Base-by-base conservation (phyloP, 2,797 vertebrate species). In the Sebastolobus alascanus region DNA sequence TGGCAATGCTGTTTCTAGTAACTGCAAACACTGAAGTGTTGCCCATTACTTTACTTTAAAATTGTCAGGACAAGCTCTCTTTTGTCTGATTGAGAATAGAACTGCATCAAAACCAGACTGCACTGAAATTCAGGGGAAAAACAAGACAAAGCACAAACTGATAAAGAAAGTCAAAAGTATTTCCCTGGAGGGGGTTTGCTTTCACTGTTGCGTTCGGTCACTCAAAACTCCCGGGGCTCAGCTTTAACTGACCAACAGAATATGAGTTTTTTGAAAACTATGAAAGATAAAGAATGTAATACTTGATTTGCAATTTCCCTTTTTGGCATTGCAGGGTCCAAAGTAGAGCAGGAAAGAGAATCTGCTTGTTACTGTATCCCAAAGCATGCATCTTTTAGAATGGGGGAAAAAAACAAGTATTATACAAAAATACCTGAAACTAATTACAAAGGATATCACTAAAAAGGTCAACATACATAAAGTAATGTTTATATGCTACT, bases 11-110 rank as follows among this genome's bases (percentile, higher is more conserved):
- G 43, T 63, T 73, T 83, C 14, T 6, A 38, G 37, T 40, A 27
- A 70, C 63, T 78, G 20, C 25, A 78, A 75, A 68, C n/a, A 27
- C 10, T 46, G 10, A 40, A 64, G 40, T 79, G 8, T 46, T 46
- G 16, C 43, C 43, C 43, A 46, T 46, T 0, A 46, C 43, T 46
- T 46, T 0, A 46, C 16, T 46, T 46, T 8, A 20, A 75, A 86
- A 85, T 9, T 76, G 22, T 25, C 71, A 77, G 82, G 52, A 68
- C 29, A 50, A 13, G 22, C 46, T 63, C 27, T 61, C 22, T 61
- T 20, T 55, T 40, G 22, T 72, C 8, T 54, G 40, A 70, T 29
- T 22, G 3, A 75, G 25, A 68, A 35, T 43, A 35, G 20, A 72
- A 59, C 40, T 71, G 7, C 10, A 80, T 75, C 11, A 50, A 33